Evolutionary conservation across 2,797 vertebrate genomes (phyloP).

Genomic region (Tamandua tetradactyla): DNA sequence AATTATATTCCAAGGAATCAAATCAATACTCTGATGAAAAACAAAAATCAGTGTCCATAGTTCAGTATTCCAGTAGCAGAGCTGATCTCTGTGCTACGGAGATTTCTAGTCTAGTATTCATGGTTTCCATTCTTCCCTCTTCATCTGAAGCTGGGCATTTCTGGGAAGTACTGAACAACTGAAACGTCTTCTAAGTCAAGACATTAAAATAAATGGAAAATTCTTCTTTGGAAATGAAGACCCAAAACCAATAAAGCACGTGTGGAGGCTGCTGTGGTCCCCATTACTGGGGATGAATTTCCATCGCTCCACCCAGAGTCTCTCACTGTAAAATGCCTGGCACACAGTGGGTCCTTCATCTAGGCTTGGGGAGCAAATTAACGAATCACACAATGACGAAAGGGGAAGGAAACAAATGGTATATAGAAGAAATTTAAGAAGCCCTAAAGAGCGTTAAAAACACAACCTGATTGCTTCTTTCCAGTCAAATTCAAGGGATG

Average conservation of each 20-base stretch:
- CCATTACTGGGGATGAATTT: not conserved
- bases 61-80: not conserved
- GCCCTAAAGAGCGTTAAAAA: conserved; percentile 33
- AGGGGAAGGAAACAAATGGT: not conserved
- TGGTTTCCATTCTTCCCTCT: not conserved
- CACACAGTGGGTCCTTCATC: not conserved
- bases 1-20: not conserved
- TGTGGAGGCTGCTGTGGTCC: not conserved
- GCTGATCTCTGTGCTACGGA: not conserved
- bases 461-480: conserved; percentile 29
- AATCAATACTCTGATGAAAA: not conserved
- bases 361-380: not conserved
- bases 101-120: no score
- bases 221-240: not conserved
- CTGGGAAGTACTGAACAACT: not conserved
- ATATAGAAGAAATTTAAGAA: conserved; percentile 16
- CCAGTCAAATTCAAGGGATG: not conserved
- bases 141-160: not conserved
- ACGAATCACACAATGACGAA: not conserved
- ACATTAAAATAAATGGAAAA: not conserved
- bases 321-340: not conserved
- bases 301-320: not conserved
- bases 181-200: not conserved
- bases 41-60: not conserved
- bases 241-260: not conserved